Percentiles rank a stretch among this genome's conserved stretches.
phyloP scores from a whole-genome alignment of 2,113 vertebrate species.

The Elephantulus edwardii region DNA sequence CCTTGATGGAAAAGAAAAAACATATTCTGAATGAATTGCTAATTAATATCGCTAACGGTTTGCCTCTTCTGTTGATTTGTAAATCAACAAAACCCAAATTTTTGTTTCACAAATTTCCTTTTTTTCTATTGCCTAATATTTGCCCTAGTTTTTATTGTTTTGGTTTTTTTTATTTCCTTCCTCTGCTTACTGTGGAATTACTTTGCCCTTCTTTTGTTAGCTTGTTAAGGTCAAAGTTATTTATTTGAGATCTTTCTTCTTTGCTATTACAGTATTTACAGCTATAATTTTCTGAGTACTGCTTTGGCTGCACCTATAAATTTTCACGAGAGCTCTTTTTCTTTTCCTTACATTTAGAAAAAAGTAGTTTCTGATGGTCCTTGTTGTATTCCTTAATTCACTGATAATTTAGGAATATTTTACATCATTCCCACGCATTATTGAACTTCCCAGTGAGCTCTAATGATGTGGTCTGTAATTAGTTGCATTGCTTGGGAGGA shows the following conservation, averaged over 20 bases:
- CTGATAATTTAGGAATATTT: neutral
- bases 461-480: too few relatives aligned
- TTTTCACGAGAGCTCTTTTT: neutral
- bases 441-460: neutral
- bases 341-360: neutral
- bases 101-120: too few relatives aligned
- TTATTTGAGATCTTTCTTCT: neutral
- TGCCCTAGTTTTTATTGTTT: neutral
- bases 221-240: neutral
- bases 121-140: neutral
- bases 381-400: neutral
- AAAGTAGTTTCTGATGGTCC: neutral
- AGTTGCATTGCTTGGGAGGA: too few relatives aligned
- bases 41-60: rapidly evolving
- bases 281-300: neutral
- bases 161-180: too few relatives aligned
- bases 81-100: neutral
- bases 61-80: neutral
- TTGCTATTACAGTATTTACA: neutral
- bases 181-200: neutral
- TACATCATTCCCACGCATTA: neutral
- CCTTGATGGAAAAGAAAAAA: neutral
- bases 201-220: neutral
- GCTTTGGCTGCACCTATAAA: rapidly evolving
- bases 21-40: neutral